These are phyloP conservation scores for Crotalus viridis DNA, from an alignment of 2,113 vertebrate genomes.

Conservation along the genomic window DNA sequence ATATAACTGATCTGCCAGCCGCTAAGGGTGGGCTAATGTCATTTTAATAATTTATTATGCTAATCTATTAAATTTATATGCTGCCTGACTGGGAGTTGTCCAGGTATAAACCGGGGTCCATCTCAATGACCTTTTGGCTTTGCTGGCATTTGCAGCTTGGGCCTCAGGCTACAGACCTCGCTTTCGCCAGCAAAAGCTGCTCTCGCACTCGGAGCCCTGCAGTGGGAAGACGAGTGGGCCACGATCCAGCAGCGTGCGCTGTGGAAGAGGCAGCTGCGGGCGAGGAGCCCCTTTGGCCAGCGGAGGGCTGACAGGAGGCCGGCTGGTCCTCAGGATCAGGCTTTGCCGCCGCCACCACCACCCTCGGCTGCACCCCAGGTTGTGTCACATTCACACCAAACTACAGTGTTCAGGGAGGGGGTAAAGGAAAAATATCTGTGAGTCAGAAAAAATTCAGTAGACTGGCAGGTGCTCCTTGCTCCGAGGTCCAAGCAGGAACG, in stretches of 20 bases:
- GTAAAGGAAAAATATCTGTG: background rate
- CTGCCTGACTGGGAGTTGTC: background rate
- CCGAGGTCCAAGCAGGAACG: constrained; percentile 8
- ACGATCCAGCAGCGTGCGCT: background rate
- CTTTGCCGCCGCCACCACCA: background rate
- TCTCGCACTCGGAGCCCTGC: background rate
- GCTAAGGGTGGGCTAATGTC: background rate
- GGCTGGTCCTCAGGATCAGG: background rate
- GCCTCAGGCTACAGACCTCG: background rate
- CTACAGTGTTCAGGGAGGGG: background rate
- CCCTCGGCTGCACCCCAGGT: background rate
- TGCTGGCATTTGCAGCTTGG: background rate
- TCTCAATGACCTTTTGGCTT: background rate
- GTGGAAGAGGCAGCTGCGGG: background rate
- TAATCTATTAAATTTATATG: background rate
- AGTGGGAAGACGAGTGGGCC: background rate
- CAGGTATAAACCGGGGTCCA: background rate
- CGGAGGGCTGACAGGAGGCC: fast-evolving
- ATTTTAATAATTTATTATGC: background rate
- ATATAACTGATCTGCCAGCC: background rate
- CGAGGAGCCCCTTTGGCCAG: background rate
- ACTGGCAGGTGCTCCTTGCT: background rate
- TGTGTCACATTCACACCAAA: background rate
- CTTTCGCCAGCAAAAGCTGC: background rate
- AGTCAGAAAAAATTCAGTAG: background rate